A percentile compares a stretch with the other conserved stretches of the same genome.
These are phyloP conservation scores for Myotis brandtii DNA, from an alignment of 2,113 vertebrate species.

Conservation along the genomic window DNA sequence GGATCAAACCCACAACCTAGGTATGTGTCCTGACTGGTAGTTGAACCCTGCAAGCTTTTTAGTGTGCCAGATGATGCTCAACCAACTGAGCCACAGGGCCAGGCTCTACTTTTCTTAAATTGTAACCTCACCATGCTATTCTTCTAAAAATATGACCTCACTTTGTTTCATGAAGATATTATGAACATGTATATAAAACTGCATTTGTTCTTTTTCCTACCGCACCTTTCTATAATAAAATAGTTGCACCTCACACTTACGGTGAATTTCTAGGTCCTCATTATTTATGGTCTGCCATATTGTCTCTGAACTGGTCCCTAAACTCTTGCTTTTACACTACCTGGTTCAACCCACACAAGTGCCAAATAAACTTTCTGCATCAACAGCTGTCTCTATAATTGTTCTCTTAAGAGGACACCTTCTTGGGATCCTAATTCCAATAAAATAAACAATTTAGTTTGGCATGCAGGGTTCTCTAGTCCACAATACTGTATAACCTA, in stretches of 20 bases:
- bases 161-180: constrained; percentile 15
- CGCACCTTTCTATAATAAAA: background rate
- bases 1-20: background rate
- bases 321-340: background rate
- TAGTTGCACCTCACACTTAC: background rate
- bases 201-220: background rate
- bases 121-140: background rate
- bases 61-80: background rate
- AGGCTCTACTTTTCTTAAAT: background rate
- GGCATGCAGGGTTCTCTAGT: background rate
- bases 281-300: background rate
- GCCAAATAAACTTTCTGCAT: background rate
- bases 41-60: background rate
- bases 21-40: background rate
- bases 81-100: background rate
- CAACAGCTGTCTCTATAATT: background rate
- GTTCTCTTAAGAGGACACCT: background rate
- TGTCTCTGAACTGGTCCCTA: background rate
- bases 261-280: background rate
- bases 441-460: background rate
- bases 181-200: background rate
- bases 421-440: background rate
- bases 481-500: background rate
- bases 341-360: background rate
- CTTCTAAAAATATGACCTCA: background rate